Conservation (phyloP, 2,888 invertebrate genomes). For the Thera britannica region DNA sequence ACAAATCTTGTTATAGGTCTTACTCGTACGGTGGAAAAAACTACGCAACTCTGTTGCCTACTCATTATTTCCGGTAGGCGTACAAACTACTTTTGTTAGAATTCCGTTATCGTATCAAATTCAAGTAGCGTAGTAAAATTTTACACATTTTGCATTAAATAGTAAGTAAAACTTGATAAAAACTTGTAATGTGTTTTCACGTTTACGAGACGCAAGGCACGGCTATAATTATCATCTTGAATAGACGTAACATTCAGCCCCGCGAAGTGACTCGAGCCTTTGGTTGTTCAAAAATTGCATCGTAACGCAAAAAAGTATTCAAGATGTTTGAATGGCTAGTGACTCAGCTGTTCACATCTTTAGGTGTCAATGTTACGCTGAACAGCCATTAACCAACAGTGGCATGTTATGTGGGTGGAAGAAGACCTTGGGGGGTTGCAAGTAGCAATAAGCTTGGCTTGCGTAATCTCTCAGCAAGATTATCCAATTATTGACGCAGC, state of each 20-base stretch:
- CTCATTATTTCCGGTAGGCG: background rate
- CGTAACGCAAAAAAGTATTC: slow-evolving; percentile 35
- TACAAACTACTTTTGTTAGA: background rate
- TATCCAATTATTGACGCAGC: slow-evolving; percentile 43
- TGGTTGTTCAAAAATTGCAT: slow-evolving; percentile 21
- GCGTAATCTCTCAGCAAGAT: slow-evolving; percentile 38
- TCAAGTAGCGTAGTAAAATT: slow-evolving; percentile 5
- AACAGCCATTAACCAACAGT: slow-evolving; percentile 11
- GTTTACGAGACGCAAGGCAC: slow-evolving; percentile 13
- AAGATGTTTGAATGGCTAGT: slow-evolving; percentile 20
- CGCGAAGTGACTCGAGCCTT: slow-evolving; percentile 20
- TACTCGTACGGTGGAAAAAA: background rate
- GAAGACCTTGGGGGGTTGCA: slow-evolving; percentile 40
- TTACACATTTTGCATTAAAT: slow-evolving; percentile 5
- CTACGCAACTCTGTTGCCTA: background rate
- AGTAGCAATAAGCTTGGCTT: slow-evolving; percentile 38
- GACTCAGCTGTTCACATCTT: slow-evolving; percentile 41
- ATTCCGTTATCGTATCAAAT: background rate
- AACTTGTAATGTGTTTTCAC: slow-evolving; percentile 3
- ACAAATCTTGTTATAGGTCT: no score
- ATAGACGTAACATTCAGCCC: slow-evolving; percentile 8
- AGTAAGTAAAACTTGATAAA: slow-evolving; percentile 7
- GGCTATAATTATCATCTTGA: slow-evolving; percentile 17
- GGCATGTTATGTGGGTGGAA: slow-evolving; percentile 29
- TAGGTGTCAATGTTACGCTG: slow-evolving; percentile 45